Conservation (phyloP, 2,888 invertebrate genomes). For the Leuctra nigra region DNA sequence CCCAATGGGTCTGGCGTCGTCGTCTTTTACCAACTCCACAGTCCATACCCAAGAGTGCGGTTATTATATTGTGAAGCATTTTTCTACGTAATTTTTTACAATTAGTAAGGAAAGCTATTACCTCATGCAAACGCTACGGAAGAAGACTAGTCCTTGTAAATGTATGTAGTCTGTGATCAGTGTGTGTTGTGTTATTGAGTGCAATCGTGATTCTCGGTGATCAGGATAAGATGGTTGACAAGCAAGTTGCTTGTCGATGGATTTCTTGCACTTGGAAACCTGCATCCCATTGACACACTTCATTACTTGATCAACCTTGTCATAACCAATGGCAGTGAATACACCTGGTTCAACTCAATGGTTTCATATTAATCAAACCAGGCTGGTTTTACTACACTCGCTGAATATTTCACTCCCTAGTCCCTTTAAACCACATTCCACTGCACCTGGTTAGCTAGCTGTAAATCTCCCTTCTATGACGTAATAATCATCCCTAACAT, state of each 20-base stretch:
- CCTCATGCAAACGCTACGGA: conserved; percentile 82
- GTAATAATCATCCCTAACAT: too few species aligned
- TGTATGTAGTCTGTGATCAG: conserved; percentile 47
- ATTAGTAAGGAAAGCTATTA: conserved; percentile 10
- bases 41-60: not conserved
- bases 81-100: not conserved
- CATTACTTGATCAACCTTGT: too few species aligned
- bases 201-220: not conserved
- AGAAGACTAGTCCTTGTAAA: conserved; percentile 90
- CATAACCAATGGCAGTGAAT: too few species aligned
- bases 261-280: not conserved
- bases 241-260: not conserved
- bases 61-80: not conserved
- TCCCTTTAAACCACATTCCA: too few species aligned
- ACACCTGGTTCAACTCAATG: too few species aligned
- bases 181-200: not conserved
- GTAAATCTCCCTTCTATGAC: too few species aligned
- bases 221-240: conserved; percentile 6
- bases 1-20: too few species aligned
- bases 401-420: too few species aligned
- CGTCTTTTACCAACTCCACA: not conserved
- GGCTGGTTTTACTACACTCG: too few species aligned
- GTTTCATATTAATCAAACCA: too few species aligned
- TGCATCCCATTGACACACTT: too few species aligned
- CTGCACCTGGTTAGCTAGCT: too few species aligned